phyloP scores from a whole-genome alignment of 53 echinoderm and acorn worm genomes.

The Pentamera pediparva region DNA sequence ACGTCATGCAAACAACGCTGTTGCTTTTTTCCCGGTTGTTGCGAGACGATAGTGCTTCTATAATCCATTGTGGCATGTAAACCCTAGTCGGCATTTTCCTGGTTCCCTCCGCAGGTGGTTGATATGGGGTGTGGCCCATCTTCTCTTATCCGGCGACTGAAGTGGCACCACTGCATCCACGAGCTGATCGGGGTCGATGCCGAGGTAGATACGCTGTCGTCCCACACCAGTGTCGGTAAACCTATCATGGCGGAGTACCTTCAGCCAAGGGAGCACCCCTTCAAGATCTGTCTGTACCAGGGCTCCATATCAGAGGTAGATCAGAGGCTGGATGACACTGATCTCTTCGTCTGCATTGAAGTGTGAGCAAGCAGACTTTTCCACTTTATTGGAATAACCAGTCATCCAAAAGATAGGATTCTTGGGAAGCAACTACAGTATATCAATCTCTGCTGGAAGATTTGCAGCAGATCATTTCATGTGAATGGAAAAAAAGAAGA shows the following conservation, averaged over 20 bases:
- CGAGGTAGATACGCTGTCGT: slow-evolving; percentile 39
- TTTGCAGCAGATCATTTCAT: too few species aligned
- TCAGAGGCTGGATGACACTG: slow-evolving; percentile 49
- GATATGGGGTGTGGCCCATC: slow-evolving; percentile 95
- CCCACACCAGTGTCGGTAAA: slow-evolving; percentile 39
- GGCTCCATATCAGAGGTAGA: slow-evolving; percentile 75
- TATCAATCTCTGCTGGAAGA: too few species aligned
- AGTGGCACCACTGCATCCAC: slow-evolving; percentile 50
- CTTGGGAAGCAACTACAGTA: too few species aligned
- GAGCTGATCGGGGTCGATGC: slow-evolving; percentile 79
- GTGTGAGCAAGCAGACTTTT: too few species aligned
- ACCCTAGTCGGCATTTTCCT: too few species aligned
- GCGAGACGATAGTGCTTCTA: too few species aligned
- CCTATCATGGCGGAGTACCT: slow-evolving; percentile 60
- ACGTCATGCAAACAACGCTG: too few species aligned
- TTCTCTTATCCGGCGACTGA: slow-evolving; percentile 57
- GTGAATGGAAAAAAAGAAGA: too few species aligned
- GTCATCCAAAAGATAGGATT: too few species aligned
- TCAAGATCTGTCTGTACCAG: slow-evolving; percentile 52
- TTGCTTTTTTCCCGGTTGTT: too few species aligned
- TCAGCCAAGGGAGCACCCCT: slow-evolving; percentile 45
- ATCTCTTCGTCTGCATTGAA: slow-evolving; percentile 78
- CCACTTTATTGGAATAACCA: too few species aligned
- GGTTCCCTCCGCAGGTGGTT: slow-evolving; percentile 51
- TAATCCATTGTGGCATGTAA: too few species aligned